Percentiles rank a stretch among this genome's conserved stretches.
Conservation (phyloP, 2,113 vertebrate genomes). For the Sphaerodactylus townsendi region DNA sequence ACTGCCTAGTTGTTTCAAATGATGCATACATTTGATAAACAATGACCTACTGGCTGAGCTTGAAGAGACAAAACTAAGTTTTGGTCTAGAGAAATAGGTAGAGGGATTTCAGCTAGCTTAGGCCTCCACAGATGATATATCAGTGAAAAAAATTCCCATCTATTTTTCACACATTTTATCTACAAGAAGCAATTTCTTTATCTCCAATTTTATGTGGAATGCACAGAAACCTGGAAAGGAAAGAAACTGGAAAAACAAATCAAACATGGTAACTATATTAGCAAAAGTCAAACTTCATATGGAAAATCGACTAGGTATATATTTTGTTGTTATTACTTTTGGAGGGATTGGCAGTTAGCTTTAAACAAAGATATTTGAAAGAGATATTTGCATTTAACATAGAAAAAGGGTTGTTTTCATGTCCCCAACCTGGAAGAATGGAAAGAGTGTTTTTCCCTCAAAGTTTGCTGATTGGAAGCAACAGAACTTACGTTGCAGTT, state of each 20-base stretch:
- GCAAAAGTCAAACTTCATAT: no score
- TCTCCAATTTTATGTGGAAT: neutral
- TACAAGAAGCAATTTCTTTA: neutral
- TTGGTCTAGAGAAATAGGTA: neutral
- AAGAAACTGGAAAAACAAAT: neutral
- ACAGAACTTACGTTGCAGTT: constrained; percentile 69
- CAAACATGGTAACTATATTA: neutral
- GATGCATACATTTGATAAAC: neutral
- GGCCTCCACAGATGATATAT: neutral
- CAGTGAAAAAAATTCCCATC: neutral
- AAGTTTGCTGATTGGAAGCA: neutral
- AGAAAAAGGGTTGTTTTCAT: neutral
- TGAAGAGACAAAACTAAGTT: neutral
- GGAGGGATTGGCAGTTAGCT: neutral
- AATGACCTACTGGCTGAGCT: neutral
- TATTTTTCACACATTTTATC: neutral
- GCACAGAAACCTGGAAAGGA: neutral
- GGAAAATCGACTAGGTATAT: neutral
- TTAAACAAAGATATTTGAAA: neutral
- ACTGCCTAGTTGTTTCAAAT: neutral
- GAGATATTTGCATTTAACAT: neutral
- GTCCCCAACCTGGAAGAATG: constrained; percentile 1
- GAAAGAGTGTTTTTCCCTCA: neutral
- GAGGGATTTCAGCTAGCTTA: neutral
- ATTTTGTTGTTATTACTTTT: neutral